Evolutionary conservation across 2,888 invertebrate genomes (phyloP), one percentile per base, ranked within the genome.

Genomic region (Sesamia inferens): DNA sequence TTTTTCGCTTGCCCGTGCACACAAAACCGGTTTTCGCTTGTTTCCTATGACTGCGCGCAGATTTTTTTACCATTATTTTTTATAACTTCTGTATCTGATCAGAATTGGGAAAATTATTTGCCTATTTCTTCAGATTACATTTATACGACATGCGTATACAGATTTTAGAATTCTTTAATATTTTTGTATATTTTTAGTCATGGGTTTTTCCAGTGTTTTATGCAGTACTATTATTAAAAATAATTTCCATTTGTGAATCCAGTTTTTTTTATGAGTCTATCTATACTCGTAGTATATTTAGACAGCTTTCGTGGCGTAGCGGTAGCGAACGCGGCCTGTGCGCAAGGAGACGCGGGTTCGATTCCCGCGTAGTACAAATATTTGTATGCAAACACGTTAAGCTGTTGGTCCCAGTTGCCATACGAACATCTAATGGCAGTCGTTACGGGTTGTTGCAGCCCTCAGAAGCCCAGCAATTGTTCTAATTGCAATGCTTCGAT

Each of bases 1-100:
- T 51, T 31, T 51, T 73, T 54, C 14, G 68, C 51, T 22, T 74
- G n/a, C 65, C 44, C 70, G 73, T 71, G 74, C 65, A 67, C 10
- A 66, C 62, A 70, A 48, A 51, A 57, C 62, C 47, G 31, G 51
- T 64, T 71, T 71, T 79, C 69, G 68, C 74, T 75, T 74, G 71
- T 31, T 68, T 39, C 51, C 22, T 55, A 58, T 63, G 44, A 51
- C 19, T 51, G 16, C 14, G 16, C n/a, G 51, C 42, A 65, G 59
- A 62, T 7, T 8, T 62, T 24, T 55, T 24, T 44, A 44, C 0
- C 5, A 16, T 58, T 42, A 6, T 6, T 48, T 44, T 57, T 48
- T 42, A 16, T 19, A 13, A 62, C 0, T 0, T 44, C 10, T 10
- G 44, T 19, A 0, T 31, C n/a, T 42, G 11, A 7, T 63, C 14